phyloP scores from a whole-genome alignment of 92 coral and sea anemone genomes.

The Porites divaricata region DNA sequence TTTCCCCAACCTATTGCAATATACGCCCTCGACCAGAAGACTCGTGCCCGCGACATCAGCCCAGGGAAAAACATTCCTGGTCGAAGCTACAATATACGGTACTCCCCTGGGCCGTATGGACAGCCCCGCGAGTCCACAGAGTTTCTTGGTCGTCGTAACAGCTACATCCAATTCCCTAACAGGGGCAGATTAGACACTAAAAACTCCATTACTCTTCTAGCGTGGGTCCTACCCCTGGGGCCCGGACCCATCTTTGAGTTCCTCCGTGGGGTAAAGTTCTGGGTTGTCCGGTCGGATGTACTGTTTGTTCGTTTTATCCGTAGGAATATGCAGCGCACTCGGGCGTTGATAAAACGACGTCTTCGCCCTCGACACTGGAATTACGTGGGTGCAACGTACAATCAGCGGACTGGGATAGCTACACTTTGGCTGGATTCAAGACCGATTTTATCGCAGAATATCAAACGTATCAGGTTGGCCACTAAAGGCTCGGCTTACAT shows the following conservation, averaged over 20 bases:
- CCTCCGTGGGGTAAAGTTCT: constrained; percentile 63
- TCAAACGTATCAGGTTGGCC: constrained; percentile 63
- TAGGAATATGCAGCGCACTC: constrained; percentile 48
- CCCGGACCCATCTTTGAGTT: constrained; percentile 82
- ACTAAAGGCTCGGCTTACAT: constrained; percentile 65
- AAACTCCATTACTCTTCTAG: constrained; percentile 73
- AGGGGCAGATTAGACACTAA: constrained; percentile 69
- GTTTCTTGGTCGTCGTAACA: constrained; percentile 69
- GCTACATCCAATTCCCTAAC: constrained; percentile 82
- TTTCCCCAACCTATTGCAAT: constrained; percentile 80
- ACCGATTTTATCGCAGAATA: constrained; percentile 56
- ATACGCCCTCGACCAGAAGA: constrained; percentile 68
- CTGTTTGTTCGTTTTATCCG: constrained; percentile 68
- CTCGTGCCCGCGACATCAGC: constrained; percentile 77
- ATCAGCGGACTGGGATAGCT: constrained; percentile 56
- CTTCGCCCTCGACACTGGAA: constrained; percentile 64
- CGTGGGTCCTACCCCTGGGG: constrained; percentile 74
- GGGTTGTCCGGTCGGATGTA: constrained; percentile 56
- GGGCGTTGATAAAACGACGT: constrained; percentile 35
- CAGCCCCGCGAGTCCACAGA: constrained; percentile 77
- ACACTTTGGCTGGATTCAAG: constrained; percentile 75
- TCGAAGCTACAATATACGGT: constrained; percentile 55
- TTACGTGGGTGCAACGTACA: constrained; percentile 70
- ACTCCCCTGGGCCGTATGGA: constrained; percentile 78
- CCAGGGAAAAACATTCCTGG: constrained; percentile 76